These are phyloP conservation scores for Anolis sagrei DNA, from an alignment of 2,113 vertebrate genomes.

Conservation along the genomic window DNA sequence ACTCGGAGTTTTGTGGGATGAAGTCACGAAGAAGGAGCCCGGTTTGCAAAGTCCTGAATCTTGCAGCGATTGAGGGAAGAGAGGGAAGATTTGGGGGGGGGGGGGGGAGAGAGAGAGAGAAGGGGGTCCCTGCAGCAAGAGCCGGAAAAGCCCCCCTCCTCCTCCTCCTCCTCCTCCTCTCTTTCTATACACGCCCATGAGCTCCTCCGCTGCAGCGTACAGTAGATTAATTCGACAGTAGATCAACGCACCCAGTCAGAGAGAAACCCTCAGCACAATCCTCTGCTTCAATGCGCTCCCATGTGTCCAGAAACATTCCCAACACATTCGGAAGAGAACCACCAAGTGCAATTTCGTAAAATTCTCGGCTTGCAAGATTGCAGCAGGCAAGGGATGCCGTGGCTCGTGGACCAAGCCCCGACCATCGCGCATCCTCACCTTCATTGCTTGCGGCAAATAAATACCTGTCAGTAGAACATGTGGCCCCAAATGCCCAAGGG, in stretches of 20 bases:
- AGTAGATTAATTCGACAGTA: constrained; percentile 34
- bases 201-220: background rate
- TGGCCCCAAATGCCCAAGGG: constrained; percentile 54
- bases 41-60: constrained; percentile 56
- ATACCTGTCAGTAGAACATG: constrained; percentile 71
- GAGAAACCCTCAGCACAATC: constrained; percentile 64
- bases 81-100: constrained; percentile 1
- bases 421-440: no score
- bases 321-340: constrained; percentile 60
- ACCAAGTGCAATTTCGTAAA: constrained; percentile 67
- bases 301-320: background rate
- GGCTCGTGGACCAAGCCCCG: background rate
- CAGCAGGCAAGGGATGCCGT: constrained; percentile 41
- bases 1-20: constrained; percentile 68
- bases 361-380: constrained; percentile 53
- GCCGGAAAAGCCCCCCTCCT: constrained; percentile 13
- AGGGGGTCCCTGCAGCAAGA: no score
- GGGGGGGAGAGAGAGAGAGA: no score
- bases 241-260: constrained; percentile 39
- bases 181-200: no score
- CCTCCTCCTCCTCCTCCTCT: no score
- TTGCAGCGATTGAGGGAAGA: constrained; percentile 45
- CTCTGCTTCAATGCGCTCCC: constrained; percentile 60
- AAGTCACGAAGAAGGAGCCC: constrained; percentile 27
- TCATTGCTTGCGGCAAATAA: constrained; percentile 59